A percentile compares a stretch with the other conserved stretches of the same genome.
phyloP scores from a whole-genome alignment of 2,113 vertebrate species.

The Choloepus hoffmanni region DNA sequence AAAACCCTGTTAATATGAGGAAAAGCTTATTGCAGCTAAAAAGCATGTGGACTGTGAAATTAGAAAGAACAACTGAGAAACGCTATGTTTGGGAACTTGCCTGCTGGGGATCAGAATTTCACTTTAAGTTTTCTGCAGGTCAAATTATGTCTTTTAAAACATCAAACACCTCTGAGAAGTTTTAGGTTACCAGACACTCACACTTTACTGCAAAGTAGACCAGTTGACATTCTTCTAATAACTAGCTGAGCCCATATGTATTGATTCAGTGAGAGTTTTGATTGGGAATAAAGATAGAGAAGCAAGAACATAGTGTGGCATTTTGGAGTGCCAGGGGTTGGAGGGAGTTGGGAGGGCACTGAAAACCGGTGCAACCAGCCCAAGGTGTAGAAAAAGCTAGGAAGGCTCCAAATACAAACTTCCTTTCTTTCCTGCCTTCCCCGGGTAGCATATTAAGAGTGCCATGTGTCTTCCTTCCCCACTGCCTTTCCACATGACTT shows the following conservation, averaged over 20 bases:
- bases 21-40: neutral
- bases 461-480: neutral
- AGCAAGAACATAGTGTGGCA: neutral
- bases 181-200: neutral
- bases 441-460: neutral
- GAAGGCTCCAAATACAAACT: neutral
- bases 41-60: neutral
- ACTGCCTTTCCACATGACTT: neutral
- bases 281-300: neutral
- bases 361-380: neutral
- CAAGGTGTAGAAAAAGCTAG: neutral
- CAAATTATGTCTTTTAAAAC: conserved; percentile 5
- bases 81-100: neutral
- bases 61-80: neutral
- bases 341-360: neutral
- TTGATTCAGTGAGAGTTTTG: neutral
- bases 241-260: neutral
- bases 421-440: neutral
- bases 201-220: neutral
- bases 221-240: neutral
- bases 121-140: neutral
- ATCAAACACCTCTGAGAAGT: neutral
- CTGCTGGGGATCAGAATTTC: neutral
- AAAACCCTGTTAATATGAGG: neutral
- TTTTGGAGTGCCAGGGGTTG: neutral